Conservation (phyloP, 2,113 vertebrate species). For the Pluvialis apricaria region DNA sequence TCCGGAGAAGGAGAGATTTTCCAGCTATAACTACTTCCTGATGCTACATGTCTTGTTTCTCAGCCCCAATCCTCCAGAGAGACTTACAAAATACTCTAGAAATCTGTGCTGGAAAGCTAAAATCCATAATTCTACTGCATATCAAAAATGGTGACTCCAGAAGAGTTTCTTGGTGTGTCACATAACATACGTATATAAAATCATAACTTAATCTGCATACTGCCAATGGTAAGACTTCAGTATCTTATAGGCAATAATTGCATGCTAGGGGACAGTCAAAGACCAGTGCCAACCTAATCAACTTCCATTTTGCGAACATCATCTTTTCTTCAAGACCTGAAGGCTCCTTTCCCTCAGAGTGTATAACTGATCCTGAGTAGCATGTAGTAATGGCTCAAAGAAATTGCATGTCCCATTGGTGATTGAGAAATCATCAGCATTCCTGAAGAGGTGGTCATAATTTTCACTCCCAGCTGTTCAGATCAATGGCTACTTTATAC, state of each 20-base stretch:
- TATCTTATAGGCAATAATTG: not conserved
- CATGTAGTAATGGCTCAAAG: not conserved
- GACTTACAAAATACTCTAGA: constrained; percentile 23
- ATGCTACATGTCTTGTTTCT: constrained; percentile 6
- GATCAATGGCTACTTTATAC: not conserved
- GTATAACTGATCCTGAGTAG: not conserved
- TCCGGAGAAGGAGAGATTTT: constrained; percentile 16
- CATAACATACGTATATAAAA: not conserved
- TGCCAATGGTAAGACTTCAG: not conserved
- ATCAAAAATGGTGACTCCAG: not conserved
- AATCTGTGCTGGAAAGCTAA: constrained; percentile 4
- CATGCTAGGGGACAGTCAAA: not conserved
- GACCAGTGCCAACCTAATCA: not conserved
- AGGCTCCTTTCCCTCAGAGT: not conserved
- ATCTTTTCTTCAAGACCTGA: not conserved
- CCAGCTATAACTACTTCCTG: constrained; percentile 40
- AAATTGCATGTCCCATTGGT: not conserved
- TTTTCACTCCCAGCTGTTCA: not conserved
- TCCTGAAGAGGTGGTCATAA: not conserved
- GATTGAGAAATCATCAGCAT: not conserved
- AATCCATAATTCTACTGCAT: not conserved
- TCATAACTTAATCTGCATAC: not conserved
- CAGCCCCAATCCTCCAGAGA: not conserved
- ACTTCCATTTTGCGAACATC: not conserved
- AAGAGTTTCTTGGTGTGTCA: not conserved